phyloP scores from a whole-genome alignment of 2,888 invertebrate species.

The Tholera decimalis region DNA sequence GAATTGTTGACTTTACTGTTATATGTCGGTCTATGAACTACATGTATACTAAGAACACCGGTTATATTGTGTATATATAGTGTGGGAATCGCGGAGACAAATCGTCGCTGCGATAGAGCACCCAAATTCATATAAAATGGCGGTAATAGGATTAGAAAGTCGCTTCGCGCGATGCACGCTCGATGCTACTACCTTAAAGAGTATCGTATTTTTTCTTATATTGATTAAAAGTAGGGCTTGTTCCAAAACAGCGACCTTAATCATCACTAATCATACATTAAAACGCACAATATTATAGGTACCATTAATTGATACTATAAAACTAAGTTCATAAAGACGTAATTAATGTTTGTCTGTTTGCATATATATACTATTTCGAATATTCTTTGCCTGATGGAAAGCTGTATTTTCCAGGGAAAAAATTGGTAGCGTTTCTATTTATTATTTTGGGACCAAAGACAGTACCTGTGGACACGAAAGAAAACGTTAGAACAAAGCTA shows the following conservation, averaged over 20 bases:
- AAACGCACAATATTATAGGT: background rate
- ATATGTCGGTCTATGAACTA: no score
- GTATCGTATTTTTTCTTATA: conserved; percentile 5
- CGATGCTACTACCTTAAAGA: conserved; percentile 5
- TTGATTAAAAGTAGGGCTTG: background rate
- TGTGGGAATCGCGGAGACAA: conserved; percentile 11
- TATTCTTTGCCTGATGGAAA: background rate
- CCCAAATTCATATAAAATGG: conserved; percentile 22
- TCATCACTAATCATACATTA: background rate
- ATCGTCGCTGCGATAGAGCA: conserved; percentile 6
- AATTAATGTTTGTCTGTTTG: no score
- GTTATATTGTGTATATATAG: no score
- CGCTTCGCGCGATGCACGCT: background rate
- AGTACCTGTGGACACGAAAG: background rate
- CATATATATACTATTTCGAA: no score
- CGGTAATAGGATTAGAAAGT: conserved; percentile 46
- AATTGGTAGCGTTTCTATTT: background rate
- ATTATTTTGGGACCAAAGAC: background rate
- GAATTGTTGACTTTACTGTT: background rate
- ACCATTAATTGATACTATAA: background rate
- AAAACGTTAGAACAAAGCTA: background rate
- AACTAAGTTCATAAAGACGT: background rate
- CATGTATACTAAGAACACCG: background rate
- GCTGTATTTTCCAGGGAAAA: background rate
- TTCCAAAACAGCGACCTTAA: background rate